Evolutionary conservation across 2,113 vertebrate species (phyloP).

Genomic region (Beaufortia kweichowensis): DNA sequence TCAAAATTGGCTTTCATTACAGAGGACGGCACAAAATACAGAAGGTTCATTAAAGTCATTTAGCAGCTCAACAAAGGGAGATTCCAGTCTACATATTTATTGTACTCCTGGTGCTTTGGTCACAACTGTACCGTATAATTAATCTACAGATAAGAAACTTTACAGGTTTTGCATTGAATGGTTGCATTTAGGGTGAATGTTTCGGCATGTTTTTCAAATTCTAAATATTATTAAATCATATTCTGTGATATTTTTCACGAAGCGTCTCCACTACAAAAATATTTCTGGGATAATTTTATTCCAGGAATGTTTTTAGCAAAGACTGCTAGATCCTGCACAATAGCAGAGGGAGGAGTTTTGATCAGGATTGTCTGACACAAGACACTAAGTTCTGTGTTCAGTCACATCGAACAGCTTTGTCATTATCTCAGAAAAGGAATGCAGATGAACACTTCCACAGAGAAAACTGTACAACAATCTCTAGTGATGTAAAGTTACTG

Average conservation of each 20-base stretch:
- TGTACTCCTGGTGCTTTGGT: too few relatives aligned
- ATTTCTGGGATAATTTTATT: not conserved
- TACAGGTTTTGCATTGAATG: not conserved
- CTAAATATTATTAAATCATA: too few relatives aligned
- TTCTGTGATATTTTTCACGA: not conserved
- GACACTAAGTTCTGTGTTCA: not conserved
- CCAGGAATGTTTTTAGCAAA: not conserved
- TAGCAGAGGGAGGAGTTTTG: not conserved
- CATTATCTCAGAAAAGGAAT: not conserved
- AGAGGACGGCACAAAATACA: slow-evolving; percentile 12
- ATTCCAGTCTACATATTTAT: not conserved
- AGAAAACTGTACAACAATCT: not conserved
- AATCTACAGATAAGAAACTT: not conserved
- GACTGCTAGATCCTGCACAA: slow-evolving; percentile 1
- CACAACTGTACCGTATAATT: not conserved
- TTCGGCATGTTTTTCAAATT: not conserved
- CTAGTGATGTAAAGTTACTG: not conserved
- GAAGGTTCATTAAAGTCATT: slow-evolving; percentile 26
- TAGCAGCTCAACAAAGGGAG: slow-evolving; percentile 2
- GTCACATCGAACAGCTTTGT: not conserved
- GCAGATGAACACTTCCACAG: not conserved
- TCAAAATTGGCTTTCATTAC: slow-evolving; percentile 32
- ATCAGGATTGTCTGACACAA: not conserved
- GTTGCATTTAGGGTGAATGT: not conserved
- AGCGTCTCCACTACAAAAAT: not conserved